Evolutionary conservation across 2,888 invertebrate species (phyloP).

Genomic region (Dorcus parallelipipedus): DNA sequence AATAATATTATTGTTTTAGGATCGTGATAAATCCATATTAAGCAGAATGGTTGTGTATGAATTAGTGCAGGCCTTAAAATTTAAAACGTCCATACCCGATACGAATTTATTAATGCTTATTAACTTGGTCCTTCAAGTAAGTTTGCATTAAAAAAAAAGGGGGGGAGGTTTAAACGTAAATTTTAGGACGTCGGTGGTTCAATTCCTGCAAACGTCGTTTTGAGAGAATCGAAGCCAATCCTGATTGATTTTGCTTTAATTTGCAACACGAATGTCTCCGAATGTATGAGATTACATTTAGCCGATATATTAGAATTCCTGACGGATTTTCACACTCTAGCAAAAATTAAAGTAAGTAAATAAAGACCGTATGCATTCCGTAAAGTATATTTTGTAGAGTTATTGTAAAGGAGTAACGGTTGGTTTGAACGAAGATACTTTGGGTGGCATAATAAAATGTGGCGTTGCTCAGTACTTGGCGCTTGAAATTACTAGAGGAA

Average conservation of each 20-base stretch:
- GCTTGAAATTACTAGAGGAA: slow-evolving; percentile 87
- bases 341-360: slow-evolving; percentile 83
- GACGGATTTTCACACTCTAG: slow-evolving; percentile 92
- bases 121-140: slow-evolving; percentile 78
- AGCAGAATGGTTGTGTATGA: slow-evolving; percentile 92
- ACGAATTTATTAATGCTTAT: slow-evolving; percentile 90
- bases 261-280: slow-evolving; percentile 82
- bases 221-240: slow-evolving; percentile 53
- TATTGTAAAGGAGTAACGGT: slow-evolving; percentile 64
- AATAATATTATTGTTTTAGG: slow-evolving; percentile 51
- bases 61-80: slow-evolving; percentile 91
- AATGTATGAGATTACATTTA: slow-evolving; percentile 89
- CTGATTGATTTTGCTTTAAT: slow-evolving; percentile 50
- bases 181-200: slow-evolving; percentile 79
- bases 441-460: slow-evolving; percentile 95
- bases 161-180: neutral
- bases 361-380: too few species aligned
- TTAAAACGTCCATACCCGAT: slow-evolving; percentile 92
- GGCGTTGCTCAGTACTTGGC: slow-evolving; percentile 92
- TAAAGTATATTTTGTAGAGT: slow-evolving; percentile 50
- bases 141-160: neutral
- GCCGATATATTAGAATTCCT: slow-evolving; percentile 92
- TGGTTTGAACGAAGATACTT: slow-evolving; percentile 87
- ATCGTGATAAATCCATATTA: slow-evolving; percentile 90
- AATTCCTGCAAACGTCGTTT: slow-evolving; percentile 71